phyloP scores from a whole-genome alignment of 1,140 invertebrate genomes.

The Leptinotarsa undecemlineata region DNA sequence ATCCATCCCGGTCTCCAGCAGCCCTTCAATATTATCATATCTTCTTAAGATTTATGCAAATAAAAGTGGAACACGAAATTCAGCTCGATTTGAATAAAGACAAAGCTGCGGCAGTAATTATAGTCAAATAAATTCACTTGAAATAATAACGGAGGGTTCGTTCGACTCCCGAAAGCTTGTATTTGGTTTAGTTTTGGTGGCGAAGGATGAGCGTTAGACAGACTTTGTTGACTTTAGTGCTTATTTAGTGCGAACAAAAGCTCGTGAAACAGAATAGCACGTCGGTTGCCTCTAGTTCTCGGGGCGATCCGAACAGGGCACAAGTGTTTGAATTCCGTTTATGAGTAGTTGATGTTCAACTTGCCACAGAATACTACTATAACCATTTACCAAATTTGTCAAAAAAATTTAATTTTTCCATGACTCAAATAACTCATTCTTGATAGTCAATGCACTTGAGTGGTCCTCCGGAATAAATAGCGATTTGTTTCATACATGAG shows the following conservation, averaged over 20 bases:
- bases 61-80: conserved; percentile 1
- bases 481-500: too few relatives aligned
- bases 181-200: conserved; percentile 26
- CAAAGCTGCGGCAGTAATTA: conserved; percentile 12
- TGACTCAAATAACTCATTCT: too few relatives aligned
- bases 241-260: conserved; percentile 32
- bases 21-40: background rate
- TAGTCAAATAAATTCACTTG: conserved; percentile 19
- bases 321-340: too few relatives aligned
- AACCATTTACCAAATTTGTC: too few relatives aligned
- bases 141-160: conserved; percentile 23
- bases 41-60: conserved; percentile 6
- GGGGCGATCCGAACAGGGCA: too few relatives aligned
- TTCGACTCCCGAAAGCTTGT: conserved; percentile 15
- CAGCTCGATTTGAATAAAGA: conserved; percentile 6
- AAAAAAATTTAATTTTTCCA: too few relatives aligned
- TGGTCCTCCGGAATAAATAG: too few relatives aligned
- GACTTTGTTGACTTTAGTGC: conserved; percentile 44
- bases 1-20: background rate
- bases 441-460: too few relatives aligned
- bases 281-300: background rate
- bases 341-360: too few relatives aligned
- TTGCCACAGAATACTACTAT: too few relatives aligned
- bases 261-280: background rate
- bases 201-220: conserved; percentile 39